Evolutionary conservation across 1,140 invertebrate species (phyloP).

Genomic region (Tetramorium simillimum): DNA sequence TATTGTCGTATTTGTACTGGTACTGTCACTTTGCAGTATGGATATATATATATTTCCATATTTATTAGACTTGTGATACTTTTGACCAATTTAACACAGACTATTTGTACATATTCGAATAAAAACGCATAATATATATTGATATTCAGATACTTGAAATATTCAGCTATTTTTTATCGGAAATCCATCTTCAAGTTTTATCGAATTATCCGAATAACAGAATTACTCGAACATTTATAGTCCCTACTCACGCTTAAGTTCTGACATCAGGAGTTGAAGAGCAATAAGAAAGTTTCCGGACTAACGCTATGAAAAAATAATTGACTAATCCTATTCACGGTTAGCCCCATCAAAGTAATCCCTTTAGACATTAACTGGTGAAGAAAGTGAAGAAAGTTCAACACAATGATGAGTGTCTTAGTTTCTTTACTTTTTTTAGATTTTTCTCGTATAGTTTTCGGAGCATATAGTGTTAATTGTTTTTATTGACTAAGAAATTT

Average conservation of each 20-base stretch:
- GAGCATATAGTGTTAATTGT: neutral
- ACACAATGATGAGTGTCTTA: neutral
- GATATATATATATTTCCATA: neutral
- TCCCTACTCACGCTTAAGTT: neutral
- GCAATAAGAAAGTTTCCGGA: constrained; percentile 20
- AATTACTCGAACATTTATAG: neutral
- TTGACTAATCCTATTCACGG: constrained; percentile 2
- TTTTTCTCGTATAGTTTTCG: neutral
- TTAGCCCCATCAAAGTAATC: constrained; percentile 4
- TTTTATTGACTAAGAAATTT: neutral
- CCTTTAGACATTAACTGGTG: neutral
- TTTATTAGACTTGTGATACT: constrained; percentile 31
- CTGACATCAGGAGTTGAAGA: neutral
- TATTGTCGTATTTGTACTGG: neutral
- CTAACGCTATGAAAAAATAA: constrained; percentile 5
- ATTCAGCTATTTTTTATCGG: constrained; percentile 9
- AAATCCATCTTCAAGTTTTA: neutral
- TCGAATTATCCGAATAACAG: constrained; percentile 16
- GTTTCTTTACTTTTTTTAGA: neutral
- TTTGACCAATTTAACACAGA: constrained; percentile 17
- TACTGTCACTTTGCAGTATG: neutral
- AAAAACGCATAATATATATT: neutral
- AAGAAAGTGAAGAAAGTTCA: neutral
- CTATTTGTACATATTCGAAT: constrained; percentile 15
- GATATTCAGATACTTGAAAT: constrained; percentile 28